Base-by-base conservation (phyloP, 2,113 vertebrate genomes). In the Triplophysa tibetana region DNA sequence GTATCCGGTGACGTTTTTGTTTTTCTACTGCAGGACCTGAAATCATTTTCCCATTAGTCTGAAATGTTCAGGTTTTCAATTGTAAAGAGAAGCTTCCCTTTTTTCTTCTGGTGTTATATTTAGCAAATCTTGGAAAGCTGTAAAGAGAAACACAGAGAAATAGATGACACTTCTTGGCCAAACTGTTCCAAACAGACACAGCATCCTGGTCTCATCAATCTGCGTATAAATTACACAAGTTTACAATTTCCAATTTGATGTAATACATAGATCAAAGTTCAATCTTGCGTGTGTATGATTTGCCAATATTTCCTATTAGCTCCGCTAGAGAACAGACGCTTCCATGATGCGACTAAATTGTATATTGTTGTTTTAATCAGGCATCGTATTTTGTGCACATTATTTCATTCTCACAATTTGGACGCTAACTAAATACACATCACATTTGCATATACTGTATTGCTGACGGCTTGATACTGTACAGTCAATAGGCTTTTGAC, bases 141-240 rank as follows among this genome's bases (percentile, higher is more conserved):
- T 70, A 52, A 80, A 75, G 56, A 48, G 75, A 75, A 75, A 26
- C 56, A 75, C 63, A 11, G 29, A 79, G 76, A 24, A 52, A 60
- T n/a, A 79, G 24, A 33, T 83, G 81, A 79, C 81, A 83, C 70
- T 79, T 83, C 56, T 70, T 56, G 81, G 81, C 77, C 81, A 29
- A 79, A 45, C 56, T 64, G 17, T 8, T 41, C 60, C 65, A 33
- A 45, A 70, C 14, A 61, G 21, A 56, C 29, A 26, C 77, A 48
- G 8, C 54, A 60, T 14, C 16, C 7, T 65, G 13, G 48, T 72
- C 21, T 19, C 23, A 26, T 33, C 29, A 33, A 33, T 33, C 29
- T 33, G 29, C 29, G 29, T 33, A 33, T 33, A 33, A 33, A 33
- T 33, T 6, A 33, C 29, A 33, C 29, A 5, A 38, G 5, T 78